Percentiles rank a stretch among this genome's conserved stretches.
These are phyloP conservation scores for Perdix hodgsoniae DNA, from an alignment of 2,797 vertebrate species.

Conservation along the genomic window DNA sequence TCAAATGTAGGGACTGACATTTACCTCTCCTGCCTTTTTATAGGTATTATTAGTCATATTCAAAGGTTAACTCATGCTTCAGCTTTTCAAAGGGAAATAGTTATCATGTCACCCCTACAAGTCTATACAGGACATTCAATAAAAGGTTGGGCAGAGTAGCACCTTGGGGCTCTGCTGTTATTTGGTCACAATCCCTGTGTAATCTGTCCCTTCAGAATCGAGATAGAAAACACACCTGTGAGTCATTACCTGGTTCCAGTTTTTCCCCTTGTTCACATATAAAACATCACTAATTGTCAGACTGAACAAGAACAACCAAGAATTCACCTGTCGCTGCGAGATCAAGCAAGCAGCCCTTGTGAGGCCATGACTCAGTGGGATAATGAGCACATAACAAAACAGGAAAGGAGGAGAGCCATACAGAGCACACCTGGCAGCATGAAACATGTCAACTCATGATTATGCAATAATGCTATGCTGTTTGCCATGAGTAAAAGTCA, in stretches of 20 bases:
- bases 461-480: not conserved
- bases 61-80: not conserved
- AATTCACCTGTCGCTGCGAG: not conserved
- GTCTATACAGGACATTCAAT: not conserved
- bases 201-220: not conserved
- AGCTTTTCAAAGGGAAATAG: not conserved
- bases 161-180: not conserved
- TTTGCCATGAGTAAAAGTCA: too few relatives aligned
- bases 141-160: not conserved
- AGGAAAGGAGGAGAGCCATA: not conserved
- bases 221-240: not conserved
- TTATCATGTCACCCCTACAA: not conserved
- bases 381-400: not conserved
- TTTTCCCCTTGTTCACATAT: not conserved
- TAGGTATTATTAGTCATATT: not conserved
- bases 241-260: not conserved
- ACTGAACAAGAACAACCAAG: not conserved
- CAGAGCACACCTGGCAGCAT: not conserved
- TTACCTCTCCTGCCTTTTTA: not conserved
- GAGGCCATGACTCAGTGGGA: not conserved
- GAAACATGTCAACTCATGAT: not conserved
- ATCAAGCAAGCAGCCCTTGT: not conserved
- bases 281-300: not conserved
- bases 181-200: not conserved
- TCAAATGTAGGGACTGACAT: not conserved